Conservation (phyloP, 2,113 vertebrate genomes). For the Hymenochirus boettgeri region DNA sequence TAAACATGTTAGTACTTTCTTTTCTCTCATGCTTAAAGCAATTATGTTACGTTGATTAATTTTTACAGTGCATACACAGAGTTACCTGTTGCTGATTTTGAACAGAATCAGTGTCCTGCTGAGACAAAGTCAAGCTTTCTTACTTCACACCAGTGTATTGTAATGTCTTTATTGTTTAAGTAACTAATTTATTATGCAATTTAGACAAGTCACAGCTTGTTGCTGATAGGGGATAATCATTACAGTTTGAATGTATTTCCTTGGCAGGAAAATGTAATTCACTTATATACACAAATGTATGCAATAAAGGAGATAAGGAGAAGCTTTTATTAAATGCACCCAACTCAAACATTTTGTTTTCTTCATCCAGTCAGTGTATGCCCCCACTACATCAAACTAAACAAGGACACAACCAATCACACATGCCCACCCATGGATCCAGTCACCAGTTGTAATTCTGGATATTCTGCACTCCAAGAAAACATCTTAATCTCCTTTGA, state of each 20-base stretch:
- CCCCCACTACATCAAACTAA: no score
- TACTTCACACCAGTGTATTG: slow-evolving; percentile 51
- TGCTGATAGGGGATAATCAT: slow-evolving; percentile 55
- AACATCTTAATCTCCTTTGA: no score
- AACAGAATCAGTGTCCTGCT: slow-evolving; percentile 62
- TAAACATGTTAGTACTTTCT: slow-evolving; percentile 73
- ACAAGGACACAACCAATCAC: no score
- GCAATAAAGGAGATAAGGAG: slow-evolving; percentile 16
- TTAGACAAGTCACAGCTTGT: slow-evolving; percentile 53
- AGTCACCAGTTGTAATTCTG: no score
- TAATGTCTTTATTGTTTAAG: slow-evolving; percentile 56
- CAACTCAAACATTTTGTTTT: no score
- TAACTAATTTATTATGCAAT: slow-evolving; percentile 53
- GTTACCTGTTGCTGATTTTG: slow-evolving; percentile 72
- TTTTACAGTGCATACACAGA: slow-evolving; percentile 71
- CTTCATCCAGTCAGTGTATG: no score
- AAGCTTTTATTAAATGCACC: no score
- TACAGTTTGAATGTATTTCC: slow-evolving; percentile 51
- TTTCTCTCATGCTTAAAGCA: slow-evolving; percentile 55
- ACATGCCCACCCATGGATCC: no score
- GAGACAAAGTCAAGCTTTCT: slow-evolving; percentile 60
- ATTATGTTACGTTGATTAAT: slow-evolving; percentile 78
- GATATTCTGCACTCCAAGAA: no score
- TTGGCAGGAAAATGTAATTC: slow-evolving; percentile 46
- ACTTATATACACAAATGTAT: no score